phyloP scores from a whole-genome alignment of 2,888 invertebrate genomes.

The Amblyjoppa proteus region DNA sequence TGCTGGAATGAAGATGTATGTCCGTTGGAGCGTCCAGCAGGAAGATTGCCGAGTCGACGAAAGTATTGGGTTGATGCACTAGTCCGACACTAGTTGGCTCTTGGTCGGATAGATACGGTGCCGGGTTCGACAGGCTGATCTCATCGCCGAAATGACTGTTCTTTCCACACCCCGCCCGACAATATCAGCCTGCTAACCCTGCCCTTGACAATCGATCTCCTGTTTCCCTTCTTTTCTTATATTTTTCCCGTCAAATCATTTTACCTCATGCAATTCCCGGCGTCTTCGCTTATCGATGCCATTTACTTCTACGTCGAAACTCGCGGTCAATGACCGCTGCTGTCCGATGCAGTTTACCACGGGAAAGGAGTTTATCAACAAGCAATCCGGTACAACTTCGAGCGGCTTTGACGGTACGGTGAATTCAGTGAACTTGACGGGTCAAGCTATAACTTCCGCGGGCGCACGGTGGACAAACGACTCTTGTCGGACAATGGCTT shows the following conservation, averaged over 20 bases:
- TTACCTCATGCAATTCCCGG: conserved; percentile 52
- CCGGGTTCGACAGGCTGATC: conserved; percentile 85
- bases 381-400: neutral
- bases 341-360: neutral
- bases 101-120: conserved; percentile 76
- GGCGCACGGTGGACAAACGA: conserved; percentile 55
- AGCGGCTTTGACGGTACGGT: conserved; percentile 5
- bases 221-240: conserved; percentile 11
- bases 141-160: conserved; percentile 85
- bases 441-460: conserved; percentile 39
- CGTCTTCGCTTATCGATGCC: conserved; percentile 37
- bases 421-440: conserved; percentile 36
- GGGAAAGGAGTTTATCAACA: neutral
- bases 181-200: conserved; percentile 85
- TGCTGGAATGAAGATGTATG: neutral
- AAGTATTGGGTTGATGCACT: neutral
- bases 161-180: conserved; percentile 84
- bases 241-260: conserved; percentile 45
- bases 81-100: conserved; percentile 1
- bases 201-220: conserved; percentile 74
- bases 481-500: conserved; percentile 62
- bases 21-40: neutral
- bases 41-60: conserved; percentile 17
- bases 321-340: neutral
- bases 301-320: neutral